Conservation (phyloP, 2,888 invertebrate genomes). For the Latrodectus hesperus region DNA sequence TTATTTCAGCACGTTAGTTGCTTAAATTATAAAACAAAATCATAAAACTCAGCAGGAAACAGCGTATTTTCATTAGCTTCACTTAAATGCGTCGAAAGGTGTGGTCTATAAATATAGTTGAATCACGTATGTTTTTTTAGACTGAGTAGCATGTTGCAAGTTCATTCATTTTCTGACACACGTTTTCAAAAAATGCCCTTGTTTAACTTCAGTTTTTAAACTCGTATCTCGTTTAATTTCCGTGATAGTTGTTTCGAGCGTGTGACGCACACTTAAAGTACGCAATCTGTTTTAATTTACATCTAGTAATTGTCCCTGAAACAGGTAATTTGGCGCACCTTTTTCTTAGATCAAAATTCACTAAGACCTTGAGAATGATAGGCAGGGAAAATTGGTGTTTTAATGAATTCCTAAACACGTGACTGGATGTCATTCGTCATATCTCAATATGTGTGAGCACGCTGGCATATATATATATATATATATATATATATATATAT, state of each 20-base stretch:
- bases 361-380: not conserved
- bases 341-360: not conserved
- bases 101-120: slow-evolving; percentile 38
- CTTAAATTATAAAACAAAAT: no score
- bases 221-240: slow-evolving; percentile 26
- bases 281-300: slow-evolving; percentile 4
- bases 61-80: not conserved
- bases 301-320: slow-evolving; percentile 2
- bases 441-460: not conserved
- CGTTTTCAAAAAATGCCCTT: slow-evolving; percentile 11
- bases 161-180: slow-evolving; percentile 49
- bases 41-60: no score
- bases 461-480: no score
- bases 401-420: not conserved
- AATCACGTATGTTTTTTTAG: slow-evolving; percentile 40
- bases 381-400: not conserved
- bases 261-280: slow-evolving; percentile 3
- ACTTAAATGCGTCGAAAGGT: slow-evolving; percentile 19
- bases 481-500: no score
- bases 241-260: slow-evolving; percentile 7
- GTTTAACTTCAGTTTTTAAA: not conserved
- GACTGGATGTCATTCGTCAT: not conserved
- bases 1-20: no score
- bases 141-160: slow-evolving; percentile 28
- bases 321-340: slow-evolving; percentile 15